A percentile compares a stretch with the other conserved stretches of the same genome.
Evolutionary conservation across 2,113 vertebrate species (phyloP).

Genomic region (Corythaeola cristata): DNA sequence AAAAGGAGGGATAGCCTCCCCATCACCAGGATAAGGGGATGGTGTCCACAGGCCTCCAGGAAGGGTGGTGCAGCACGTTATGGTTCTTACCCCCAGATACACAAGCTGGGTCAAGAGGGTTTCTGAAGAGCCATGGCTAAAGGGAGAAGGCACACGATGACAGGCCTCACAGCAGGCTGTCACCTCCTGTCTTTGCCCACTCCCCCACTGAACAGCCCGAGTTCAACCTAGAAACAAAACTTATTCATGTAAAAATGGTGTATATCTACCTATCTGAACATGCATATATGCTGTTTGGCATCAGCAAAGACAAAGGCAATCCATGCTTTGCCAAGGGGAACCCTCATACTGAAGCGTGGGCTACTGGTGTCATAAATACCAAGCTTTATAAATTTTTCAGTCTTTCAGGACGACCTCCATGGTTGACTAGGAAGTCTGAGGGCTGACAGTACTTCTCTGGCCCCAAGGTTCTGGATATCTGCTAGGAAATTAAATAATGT

Average conservation of each 20-base stretch:
- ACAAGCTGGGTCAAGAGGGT: not conserved
- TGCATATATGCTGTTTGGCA: accelerated
- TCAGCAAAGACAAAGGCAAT: not conserved
- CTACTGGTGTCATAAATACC: not conserved
- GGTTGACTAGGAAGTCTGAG: not conserved
- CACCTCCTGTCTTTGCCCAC: not conserved
- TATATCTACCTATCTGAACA: not conserved
- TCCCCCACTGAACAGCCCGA: not conserved
- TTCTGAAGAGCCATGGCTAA: not conserved
- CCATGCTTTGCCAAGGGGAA: not conserved
- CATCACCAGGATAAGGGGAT: not conserved
- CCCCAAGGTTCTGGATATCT: not conserved
- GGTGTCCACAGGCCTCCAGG: not conserved
- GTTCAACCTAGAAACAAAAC: not conserved
- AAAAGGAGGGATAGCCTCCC: not conserved
- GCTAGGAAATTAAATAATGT: not conserved
- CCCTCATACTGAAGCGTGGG: not conserved
- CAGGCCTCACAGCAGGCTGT: not conserved
- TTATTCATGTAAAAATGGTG: not conserved
- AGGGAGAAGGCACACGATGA: not conserved
- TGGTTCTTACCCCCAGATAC: not conserved
- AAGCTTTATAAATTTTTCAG: not conserved
- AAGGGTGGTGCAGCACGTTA: not conserved
- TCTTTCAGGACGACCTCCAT: not conserved
- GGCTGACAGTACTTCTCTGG: not conserved